A percentile compares a stretch with the other conserved stretches of the same genome.
These are phyloP conservation scores for Autographa pulchrina DNA, from an alignment of 2,888 invertebrate genomes.

Conservation along the genomic window DNA sequence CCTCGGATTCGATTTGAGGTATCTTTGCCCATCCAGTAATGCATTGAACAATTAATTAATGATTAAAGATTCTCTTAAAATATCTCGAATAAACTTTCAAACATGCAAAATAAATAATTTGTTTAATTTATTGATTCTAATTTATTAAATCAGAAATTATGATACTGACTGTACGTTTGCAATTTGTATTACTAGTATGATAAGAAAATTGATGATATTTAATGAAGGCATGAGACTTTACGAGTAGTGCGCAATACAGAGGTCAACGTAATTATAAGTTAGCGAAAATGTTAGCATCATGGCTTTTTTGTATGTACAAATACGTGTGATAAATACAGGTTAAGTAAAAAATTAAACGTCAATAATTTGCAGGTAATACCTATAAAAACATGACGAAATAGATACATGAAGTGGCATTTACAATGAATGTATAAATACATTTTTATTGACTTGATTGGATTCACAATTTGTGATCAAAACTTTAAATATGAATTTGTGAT, in stretches of 20 bases:
- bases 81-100: background rate
- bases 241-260: slow-evolving; percentile 5
- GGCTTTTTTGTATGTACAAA: background rate
- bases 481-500: too few relatives aligned
- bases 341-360: slow-evolving; percentile 6
- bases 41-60: background rate
- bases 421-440: background rate
- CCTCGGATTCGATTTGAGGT: too few relatives aligned
- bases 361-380: background rate
- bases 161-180: slow-evolving; percentile 40
- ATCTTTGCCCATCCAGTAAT: too few relatives aligned
- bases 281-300: slow-evolving; percentile 24
- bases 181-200: slow-evolving; percentile 34
- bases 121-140: background rate
- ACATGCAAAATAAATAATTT: background rate
- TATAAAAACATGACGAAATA: slow-evolving; percentile 2
- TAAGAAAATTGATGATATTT: slow-evolving; percentile 52
- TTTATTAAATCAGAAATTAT: background rate
- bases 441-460: background rate
- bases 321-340: background rate
- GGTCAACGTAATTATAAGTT: slow-evolving; percentile 1
- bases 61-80: background rate
- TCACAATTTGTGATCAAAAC: too few relatives aligned
- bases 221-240: slow-evolving; percentile 29
- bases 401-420: slow-evolving; percentile 3